A percentile compares a stretch with the other conserved stretches of the same genome.
These are phyloP conservation scores for Gobionotothen gibberifrons DNA, from an alignment of 2,797 vertebrate species.

Conservation along the genomic window DNA sequence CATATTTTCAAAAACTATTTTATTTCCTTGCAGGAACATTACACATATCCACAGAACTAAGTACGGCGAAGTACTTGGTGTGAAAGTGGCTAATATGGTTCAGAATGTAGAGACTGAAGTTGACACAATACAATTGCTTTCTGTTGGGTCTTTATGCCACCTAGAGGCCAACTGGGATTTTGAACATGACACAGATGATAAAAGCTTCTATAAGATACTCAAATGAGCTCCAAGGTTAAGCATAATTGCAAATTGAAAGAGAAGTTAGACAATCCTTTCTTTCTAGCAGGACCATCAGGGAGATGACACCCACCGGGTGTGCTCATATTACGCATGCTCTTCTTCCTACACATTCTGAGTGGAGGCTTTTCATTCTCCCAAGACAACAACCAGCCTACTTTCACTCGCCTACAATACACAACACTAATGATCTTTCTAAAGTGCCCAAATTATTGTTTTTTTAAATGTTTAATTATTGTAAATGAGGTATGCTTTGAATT, in stretches of 20 bases:
- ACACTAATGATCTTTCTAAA: background rate
- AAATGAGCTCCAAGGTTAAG: background rate
- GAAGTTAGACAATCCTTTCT: background rate
- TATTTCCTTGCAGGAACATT: too few relatives aligned
- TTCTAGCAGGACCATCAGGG: background rate
- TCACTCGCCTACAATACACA: background rate
- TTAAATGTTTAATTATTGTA: background rate
- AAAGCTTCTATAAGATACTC: background rate
- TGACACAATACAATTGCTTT: constrained; percentile 8
- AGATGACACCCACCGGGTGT: background rate
- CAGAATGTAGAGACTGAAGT: background rate
- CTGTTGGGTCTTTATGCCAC: constrained; percentile 56
- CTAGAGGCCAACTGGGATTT: constrained; percentile 55
- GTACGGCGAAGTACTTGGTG: too few relatives aligned
- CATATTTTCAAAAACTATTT: too few relatives aligned
- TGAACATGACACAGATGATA: background rate
- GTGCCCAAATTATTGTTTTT: background rate
- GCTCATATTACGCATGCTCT: background rate
- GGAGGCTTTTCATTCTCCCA: background rate
- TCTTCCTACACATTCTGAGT: background rate
- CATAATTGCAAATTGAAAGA: background rate
- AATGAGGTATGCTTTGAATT: background rate
- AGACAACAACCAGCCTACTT: background rate
- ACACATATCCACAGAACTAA: too few relatives aligned
- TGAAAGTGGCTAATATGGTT: background rate